Evolutionary conservation across 1,140 invertebrate species (phyloP).

Genomic region (Cyrtorhinus lividipennis): DNA sequence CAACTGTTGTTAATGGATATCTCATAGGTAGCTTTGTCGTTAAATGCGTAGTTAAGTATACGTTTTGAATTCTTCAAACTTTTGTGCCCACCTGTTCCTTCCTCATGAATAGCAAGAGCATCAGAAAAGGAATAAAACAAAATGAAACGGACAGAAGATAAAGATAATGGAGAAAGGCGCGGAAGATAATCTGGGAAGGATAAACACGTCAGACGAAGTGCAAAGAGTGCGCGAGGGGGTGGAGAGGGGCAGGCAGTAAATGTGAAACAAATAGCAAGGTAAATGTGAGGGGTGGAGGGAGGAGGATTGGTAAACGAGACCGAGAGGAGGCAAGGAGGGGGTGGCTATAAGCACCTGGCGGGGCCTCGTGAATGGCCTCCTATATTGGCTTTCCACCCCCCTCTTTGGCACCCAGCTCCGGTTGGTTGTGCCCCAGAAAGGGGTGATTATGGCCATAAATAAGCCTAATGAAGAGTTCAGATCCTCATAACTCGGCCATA

Average conservation of each 20-base stretch:
- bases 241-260: not conserved
- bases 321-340: not conserved
- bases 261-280: conserved; percentile 7
- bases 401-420: too few relatives aligned
- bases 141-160: too few relatives aligned
- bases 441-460: conserved; percentile 21
- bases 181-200: not conserved
- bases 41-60: too few relatives aligned
- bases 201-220: conserved; percentile 5
- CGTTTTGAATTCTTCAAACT: too few relatives aligned
- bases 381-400: not conserved
- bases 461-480: conserved; percentile 19
- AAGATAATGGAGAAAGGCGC: too few relatives aligned
- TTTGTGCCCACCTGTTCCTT: too few relatives aligned
- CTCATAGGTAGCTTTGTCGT: too few relatives aligned
- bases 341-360: conserved; percentile 1
- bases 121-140: too few relatives aligned
- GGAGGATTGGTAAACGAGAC: not conserved
- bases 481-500: conserved; percentile 16
- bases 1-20: too few relatives aligned
- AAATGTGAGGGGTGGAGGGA: not conserved
- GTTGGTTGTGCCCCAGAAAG: not conserved
- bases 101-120: too few relatives aligned
- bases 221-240: too few relatives aligned
- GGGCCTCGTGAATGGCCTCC: not conserved